Conservation (phyloP, 2,113 vertebrate genomes). For the Pollimyrus isidori region DNA sequence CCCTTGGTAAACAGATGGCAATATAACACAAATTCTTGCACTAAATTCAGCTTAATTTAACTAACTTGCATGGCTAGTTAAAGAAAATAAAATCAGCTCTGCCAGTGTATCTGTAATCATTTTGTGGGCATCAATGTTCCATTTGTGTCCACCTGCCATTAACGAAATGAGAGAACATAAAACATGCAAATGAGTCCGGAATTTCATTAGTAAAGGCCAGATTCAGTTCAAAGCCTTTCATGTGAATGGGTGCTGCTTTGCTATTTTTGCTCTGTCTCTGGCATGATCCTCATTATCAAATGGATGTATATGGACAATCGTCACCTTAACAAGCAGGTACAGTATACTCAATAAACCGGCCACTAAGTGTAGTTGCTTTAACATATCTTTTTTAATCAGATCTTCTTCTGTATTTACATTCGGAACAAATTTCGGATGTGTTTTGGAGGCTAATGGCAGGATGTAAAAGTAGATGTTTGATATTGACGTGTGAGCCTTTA, state of each 20-base stretch:
- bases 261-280: not conserved
- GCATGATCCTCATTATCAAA: not conserved
- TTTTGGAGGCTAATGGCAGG: too few relatives aligned
- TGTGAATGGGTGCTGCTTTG: not conserved
- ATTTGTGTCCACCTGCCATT: not conserved
- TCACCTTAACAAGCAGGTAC: not conserved
- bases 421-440: too few relatives aligned
- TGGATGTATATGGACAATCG: not conserved
- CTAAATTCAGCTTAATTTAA: not conserved
- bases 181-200: not conserved
- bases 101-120: not conserved
- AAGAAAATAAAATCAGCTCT: not conserved
- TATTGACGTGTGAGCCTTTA: too few relatives aligned
- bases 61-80: not conserved
- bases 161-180: conserved; percentile 4
- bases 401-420: too few relatives aligned
- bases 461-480: too few relatives aligned
- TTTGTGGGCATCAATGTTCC: not conserved
- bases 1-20: not conserved
- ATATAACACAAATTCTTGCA: not conserved
- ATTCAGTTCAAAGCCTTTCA: not conserved
- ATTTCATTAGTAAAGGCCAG: not conserved
- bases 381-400: too few relatives aligned
- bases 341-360: too few relatives aligned
- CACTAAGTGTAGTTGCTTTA: too few relatives aligned